Evolutionary conservation across 1,140 invertebrate species (phyloP).

Genomic region (Probaryconus sp.): DNA sequence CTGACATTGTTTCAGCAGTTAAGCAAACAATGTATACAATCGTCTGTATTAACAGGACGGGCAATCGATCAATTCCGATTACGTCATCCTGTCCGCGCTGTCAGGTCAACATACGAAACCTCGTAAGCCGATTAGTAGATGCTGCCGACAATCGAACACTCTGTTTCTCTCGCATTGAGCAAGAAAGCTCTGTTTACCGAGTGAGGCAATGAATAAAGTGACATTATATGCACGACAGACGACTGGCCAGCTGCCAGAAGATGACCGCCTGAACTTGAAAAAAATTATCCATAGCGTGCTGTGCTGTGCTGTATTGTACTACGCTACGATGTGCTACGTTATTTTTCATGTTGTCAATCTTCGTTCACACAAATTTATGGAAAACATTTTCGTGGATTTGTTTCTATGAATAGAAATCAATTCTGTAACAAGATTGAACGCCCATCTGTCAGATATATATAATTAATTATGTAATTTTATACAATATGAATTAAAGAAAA

Average conservation of each 20-base stretch:
- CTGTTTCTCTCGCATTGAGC: slow-evolving; percentile 43
- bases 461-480: slow-evolving; percentile 39
- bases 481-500: slow-evolving; percentile 40
- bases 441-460: too few relatives aligned
- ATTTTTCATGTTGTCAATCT: too few relatives aligned
- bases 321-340: too few relatives aligned
- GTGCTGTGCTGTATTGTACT: too few relatives aligned
- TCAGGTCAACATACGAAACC: slow-evolving; percentile 59
- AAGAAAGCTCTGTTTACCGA: slow-evolving; percentile 29
- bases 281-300: too few relatives aligned
- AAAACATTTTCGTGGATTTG: too few relatives aligned
- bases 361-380: too few relatives aligned
- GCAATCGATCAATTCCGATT: slow-evolving; percentile 52
- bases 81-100: slow-evolving; percentile 48
- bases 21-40: slow-evolving; percentile 36
- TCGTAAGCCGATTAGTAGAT: slow-evolving; percentile 59
- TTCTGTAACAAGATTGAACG: too few relatives aligned
- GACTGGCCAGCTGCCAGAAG: slow-evolving; percentile 6
- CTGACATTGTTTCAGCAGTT: slow-evolving; percentile 14
- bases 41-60: slow-evolving; percentile 27
- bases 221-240: slow-evolving; percentile 24
- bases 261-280: background rate
- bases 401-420: too few relatives aligned
- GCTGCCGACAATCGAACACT: slow-evolving; percentile 33
- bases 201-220: slow-evolving; percentile 37